A percentile compares a stretch with the other conserved stretches of the same genome.
These are phyloP conservation scores for Hapalemur alaotrensis DNA, from an alignment of 2,797 vertebrate species.

Conservation along the genomic window DNA sequence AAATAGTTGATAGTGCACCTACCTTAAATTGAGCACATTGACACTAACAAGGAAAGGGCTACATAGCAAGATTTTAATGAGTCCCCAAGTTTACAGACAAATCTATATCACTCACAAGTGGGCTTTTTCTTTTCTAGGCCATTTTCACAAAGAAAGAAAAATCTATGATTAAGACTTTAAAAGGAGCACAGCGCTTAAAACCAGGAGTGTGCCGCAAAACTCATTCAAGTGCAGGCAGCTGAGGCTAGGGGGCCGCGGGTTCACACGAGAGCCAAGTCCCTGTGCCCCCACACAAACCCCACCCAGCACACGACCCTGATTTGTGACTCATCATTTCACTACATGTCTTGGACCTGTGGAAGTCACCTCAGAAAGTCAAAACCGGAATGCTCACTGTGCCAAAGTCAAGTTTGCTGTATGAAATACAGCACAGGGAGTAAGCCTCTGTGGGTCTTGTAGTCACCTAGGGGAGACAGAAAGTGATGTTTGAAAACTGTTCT, in stretches of 20 bases:
- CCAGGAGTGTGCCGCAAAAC: background rate
- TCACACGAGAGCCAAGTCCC: too few relatives aligned
- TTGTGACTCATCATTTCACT: background rate
- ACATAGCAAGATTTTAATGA: background rate
- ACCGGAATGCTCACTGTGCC: background rate
- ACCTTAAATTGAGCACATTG: background rate
- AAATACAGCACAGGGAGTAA: accelerated
- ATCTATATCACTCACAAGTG: background rate
- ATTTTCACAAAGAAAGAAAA: constrained; percentile 20
- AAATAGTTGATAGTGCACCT: background rate
- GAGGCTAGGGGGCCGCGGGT: background rate
- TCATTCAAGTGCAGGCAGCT: background rate
- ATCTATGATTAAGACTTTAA: background rate
- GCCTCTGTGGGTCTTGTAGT: accelerated
- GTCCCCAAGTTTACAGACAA: background rate
- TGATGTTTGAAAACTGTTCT: background rate
- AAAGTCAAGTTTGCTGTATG: background rate
- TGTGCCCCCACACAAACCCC: accelerated
- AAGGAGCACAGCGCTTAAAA: background rate
- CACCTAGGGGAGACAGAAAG: background rate
- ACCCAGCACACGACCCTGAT: background rate
- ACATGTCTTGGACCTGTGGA: background rate
- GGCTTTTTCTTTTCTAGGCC: background rate
- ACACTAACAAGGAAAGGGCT: background rate
- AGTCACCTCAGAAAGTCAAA: background rate